A percentile compares a stretch with the other conserved stretches of the same genome.
phyloP scores from a whole-genome alignment of 1,140 invertebrate species.

The Philopotamus ludificatus region DNA sequence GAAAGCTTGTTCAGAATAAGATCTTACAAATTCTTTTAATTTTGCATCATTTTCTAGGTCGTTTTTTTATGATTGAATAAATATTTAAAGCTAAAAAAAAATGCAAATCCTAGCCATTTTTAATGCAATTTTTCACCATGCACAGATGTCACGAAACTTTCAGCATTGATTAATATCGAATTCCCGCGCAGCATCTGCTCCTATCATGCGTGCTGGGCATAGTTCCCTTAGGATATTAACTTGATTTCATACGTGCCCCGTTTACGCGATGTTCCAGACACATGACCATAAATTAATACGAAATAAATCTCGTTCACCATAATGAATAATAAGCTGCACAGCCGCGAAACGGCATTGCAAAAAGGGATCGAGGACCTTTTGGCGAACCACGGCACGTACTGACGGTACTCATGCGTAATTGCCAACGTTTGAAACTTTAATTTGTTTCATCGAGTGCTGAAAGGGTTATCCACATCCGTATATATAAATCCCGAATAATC shows the following conservation, averaged over 20 bases:
- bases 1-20: too few relatives aligned
- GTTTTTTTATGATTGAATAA: too few relatives aligned
- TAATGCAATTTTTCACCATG: too few relatives aligned
- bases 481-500: conserved; percentile 6
- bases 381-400: too few relatives aligned
- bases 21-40: too few relatives aligned
- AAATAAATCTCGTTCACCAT: neutral
- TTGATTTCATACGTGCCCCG: neutral
- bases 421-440: neutral
- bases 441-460: neutral
- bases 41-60: too few relatives aligned
- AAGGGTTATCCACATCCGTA: neutral
- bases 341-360: neutral
- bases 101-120: too few relatives aligned
- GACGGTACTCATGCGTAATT: too few relatives aligned
- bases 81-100: too few relatives aligned
- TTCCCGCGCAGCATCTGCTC: neutral
- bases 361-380: neutral
- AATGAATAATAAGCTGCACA: neutral
- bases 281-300: neutral
- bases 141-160: too few relatives aligned
- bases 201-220: conserved; percentile 4
- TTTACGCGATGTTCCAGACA: neutral
- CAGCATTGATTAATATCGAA: neutral
- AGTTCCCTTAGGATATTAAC: neutral